phyloP scores from a whole-genome alignment of 2,113 vertebrate species.

The Procavia capensis region DNA sequence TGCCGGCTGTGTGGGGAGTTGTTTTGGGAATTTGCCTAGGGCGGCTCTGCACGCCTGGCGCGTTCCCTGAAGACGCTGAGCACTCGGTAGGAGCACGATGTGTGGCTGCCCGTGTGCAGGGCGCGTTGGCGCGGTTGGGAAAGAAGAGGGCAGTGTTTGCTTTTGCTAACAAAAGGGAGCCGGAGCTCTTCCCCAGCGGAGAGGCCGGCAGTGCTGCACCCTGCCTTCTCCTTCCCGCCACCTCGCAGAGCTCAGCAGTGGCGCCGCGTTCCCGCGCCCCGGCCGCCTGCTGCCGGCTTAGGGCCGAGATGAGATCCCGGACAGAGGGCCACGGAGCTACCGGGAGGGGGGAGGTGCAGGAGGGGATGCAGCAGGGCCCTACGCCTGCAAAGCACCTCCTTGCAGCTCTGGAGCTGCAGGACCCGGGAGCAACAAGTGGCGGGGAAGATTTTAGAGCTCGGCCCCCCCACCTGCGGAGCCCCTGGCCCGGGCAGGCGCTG shows the following conservation, averaged over 20 bases:
- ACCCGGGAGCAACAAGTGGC: constrained; percentile 82
- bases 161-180: constrained; percentile 82
- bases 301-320: not conserved
- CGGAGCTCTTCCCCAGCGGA: constrained; percentile 59
- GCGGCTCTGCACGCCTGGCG: constrained; percentile 45
- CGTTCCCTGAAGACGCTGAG: constrained; percentile 47
- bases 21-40: constrained; percentile 54
- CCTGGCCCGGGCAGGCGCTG: constrained; percentile 5
- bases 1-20: not conserved
- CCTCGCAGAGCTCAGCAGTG: not conserved
- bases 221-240: constrained; percentile 72
- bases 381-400: constrained; percentile 64
- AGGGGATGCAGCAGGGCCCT: constrained; percentile 59
- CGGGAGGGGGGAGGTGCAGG: constrained; percentile 4
- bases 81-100: constrained; percentile 50
- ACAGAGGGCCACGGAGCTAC: not conserved
- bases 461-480: constrained; percentile 70
- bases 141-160: constrained; percentile 87
- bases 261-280: not conserved
- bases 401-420: constrained; percentile 69
- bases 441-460: constrained; percentile 64
- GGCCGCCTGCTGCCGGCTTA: not conserved
- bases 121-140: constrained; percentile 80
- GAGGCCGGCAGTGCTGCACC: constrained; percentile 59
- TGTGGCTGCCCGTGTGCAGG: constrained; percentile 64